Evolutionary conservation across 2,113 vertebrate species (phyloP).

Genomic region (Diadophis punctatus): DNA sequence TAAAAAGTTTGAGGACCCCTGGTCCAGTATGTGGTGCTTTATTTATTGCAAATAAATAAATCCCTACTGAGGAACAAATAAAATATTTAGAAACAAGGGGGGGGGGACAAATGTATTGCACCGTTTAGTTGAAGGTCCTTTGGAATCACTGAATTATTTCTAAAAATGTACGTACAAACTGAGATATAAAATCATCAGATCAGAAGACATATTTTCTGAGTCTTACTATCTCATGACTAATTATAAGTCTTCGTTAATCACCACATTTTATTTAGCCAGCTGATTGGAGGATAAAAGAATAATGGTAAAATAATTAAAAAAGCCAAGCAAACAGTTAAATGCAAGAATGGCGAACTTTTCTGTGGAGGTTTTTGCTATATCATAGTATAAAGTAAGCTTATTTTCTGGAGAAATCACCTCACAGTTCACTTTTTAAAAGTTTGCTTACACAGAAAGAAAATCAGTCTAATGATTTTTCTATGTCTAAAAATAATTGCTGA

Average conservation of each 20-base stretch:
- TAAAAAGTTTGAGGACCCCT: too few relatives aligned
- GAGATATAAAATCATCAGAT: background rate
- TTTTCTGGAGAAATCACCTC: too few relatives aligned
- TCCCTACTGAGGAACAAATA: background rate
- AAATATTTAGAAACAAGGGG: conserved; percentile 11
- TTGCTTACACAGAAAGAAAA: too few relatives aligned
- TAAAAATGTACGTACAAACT: conserved; percentile 10
- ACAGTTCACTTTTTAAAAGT: too few relatives aligned
- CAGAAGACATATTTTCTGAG: background rate
- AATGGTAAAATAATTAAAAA: background rate
- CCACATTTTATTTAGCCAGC: background rate
- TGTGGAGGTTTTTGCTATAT: too few relatives aligned
- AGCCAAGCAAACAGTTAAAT: background rate
- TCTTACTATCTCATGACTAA: background rate
- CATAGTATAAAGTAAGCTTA: too few relatives aligned
- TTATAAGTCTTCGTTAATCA: background rate
- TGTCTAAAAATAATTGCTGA: too few relatives aligned
- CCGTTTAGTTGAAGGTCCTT: background rate
- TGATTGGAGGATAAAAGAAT: background rate
- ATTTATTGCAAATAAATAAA: conserved; percentile 6
- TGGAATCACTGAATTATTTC: background rate
- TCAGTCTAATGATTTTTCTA: too few relatives aligned
- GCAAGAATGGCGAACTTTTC: background rate
- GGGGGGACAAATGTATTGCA: background rate
- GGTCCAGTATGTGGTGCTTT: conserved; percentile 33